Percentiles rank a stretch among this genome's conserved stretches.
Evolutionary conservation across 2,113 vertebrate genomes (phyloP).

Genomic region (Aramus guarauna): DNA sequence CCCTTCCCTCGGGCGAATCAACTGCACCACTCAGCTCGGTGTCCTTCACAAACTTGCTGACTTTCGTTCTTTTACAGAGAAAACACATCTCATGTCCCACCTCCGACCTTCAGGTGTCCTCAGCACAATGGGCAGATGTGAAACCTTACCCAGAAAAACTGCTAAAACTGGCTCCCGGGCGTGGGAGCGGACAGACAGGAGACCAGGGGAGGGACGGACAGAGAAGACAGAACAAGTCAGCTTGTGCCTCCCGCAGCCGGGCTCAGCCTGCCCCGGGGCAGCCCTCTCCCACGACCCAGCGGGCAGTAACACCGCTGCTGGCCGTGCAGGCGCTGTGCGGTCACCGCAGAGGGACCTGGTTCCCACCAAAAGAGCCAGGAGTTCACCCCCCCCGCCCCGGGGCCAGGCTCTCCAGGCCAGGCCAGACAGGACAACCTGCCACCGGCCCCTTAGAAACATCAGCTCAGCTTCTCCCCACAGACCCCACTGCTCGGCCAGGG

Average conservation of each 20-base stretch:
- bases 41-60: not conserved
- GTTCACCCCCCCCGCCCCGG: not conserved
- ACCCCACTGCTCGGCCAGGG: fast-evolving
- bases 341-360: not conserved
- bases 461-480: not conserved
- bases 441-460: not conserved
- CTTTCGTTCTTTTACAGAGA: not conserved
- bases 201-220: not conserved
- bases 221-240: not conserved
- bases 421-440: not conserved
- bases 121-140: not conserved
- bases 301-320: not conserved
- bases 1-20: not conserved
- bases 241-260: not conserved
- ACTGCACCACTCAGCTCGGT: fast-evolving
- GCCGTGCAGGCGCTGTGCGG: fast-evolving
- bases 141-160: not conserved
- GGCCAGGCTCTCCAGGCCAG: fast-evolving
- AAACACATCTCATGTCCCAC: not conserved
- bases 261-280: not conserved
- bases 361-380: not conserved
- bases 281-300: not conserved
- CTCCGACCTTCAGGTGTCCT: not conserved
- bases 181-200: not conserved
- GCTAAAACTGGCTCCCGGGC: not conserved